Base-by-base conservation (phyloP, 2,113 vertebrate species). In the Lepisosteus osseus region DNA sequence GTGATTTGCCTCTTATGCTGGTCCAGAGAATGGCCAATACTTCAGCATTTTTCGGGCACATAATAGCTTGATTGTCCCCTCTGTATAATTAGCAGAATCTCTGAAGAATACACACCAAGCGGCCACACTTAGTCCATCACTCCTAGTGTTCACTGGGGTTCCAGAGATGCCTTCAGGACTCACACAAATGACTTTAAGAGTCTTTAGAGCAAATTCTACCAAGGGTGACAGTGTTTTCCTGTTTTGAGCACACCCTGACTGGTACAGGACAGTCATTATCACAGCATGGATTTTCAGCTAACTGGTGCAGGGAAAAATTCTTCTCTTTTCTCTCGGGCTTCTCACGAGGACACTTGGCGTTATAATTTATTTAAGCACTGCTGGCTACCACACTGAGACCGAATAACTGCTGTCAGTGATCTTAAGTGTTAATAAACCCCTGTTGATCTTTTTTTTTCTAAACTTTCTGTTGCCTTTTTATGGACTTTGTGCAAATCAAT, bases 11-110 rank as follows among this genome's bases (percentile, higher is more conserved):
- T 74, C 47, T 8, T 54, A 29, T 15, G 51, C 71, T 75, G 41
- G 71, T 79, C 79, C 74, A 83, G 76, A 84, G 84, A 88, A 85
- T 79, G 75, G 78, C 78, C 87, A 87, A 86, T 75, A 59, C 56
- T 59, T 59, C 56, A 59, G 56, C 3, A 4, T 14, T 12, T n/a
- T n/a, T 59, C n/a, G 12, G 11, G 3, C 11, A 12, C 13, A 59
- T n/a, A 59, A 59, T 59, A 59, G 56, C 56, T 59, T 59, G 56
- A 59, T 59, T 59, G 56, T 59, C 56, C 13, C 56, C 56, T 13
- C 56, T 51, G 13, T 59, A 59, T 59, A 59, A 59, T 59, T 59
- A 59, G 11, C 3, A 13, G 12, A 59, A 59, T 68, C 45, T 54
- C 40, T 7, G 29, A 9, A 54, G 65, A 55, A 55, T 54, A 14